Evolutionary conservation across 2,888 invertebrate genomes (phyloP), one percentile per base, ranked within the genome.

Genomic region (Trichogramma dendrolimi): DNA sequence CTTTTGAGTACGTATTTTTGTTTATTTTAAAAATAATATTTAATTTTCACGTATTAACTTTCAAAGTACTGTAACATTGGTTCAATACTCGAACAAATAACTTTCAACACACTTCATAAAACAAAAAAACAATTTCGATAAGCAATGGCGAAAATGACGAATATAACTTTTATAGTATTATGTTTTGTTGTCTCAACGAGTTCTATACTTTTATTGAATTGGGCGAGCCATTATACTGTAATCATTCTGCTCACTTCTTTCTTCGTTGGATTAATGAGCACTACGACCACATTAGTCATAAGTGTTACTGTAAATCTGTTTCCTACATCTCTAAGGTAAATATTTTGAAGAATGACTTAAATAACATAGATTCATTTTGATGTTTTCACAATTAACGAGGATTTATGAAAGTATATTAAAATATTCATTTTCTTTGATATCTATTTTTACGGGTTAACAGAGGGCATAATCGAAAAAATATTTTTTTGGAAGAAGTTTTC

Each of bases 301-400:
- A 83, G 87, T 73, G 81, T 88, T 69, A 79, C 86, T 63, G 86
- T 88, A 0, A 85, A 86, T 63, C 73, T 87, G 48, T 87, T 88
- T 66, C 88, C 88, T 0, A 88, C 88, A 0, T 82, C 84, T 1
- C 77, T 87, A n/a, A 83, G 87, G 87, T 87, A 64, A 54, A 48
- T 41, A 6, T 41, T 54, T 41, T 10, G 6, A 41, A 11, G 41
- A 40, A 42, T 54, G 7, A 41, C 5, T 5, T 40, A 5, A 7
- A 47, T 10, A 5, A 47, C 5, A 8, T 5, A 27, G 43, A 48
- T 11, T 11, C 14, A 48, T 48, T 48, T 48, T 11, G 4, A 5
- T n/a, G 14, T 27, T 27, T 27, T 27, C 27, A 27, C 27, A 27
- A 27, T 27, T 27, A 2, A 27, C 1, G 2, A 27, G 27, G 3